Conservation (phyloP, 2,113 vertebrate genomes). For the Neoarius graeffei region DNA sequence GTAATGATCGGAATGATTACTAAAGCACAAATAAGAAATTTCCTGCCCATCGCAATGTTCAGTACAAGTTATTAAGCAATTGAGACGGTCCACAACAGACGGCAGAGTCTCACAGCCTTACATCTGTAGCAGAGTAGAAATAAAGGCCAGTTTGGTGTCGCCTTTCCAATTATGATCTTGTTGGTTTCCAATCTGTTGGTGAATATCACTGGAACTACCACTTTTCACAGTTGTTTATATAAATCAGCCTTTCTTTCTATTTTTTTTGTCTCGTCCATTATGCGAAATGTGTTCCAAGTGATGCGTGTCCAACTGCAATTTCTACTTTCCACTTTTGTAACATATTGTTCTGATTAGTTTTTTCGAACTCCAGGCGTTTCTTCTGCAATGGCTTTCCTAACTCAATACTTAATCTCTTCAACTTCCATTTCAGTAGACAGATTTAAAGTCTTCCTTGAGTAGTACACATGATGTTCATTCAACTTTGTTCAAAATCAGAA, state of each 20-base stretch:
- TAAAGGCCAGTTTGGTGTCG: background rate
- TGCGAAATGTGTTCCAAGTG: constrained; percentile 3
- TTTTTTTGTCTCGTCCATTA: background rate
- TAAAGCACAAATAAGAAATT: background rate
- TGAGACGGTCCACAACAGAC: background rate
- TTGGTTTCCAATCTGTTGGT: background rate
- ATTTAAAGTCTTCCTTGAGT: background rate
- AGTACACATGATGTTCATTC: background rate
- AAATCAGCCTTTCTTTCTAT: background rate
- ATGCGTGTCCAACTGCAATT: background rate
- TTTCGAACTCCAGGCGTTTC: background rate
- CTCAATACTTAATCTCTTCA: background rate
- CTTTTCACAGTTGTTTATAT: background rate
- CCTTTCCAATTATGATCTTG: background rate
- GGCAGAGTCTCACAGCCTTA: background rate
- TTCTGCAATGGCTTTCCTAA: background rate
- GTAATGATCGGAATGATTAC: background rate
- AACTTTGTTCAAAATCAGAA: background rate
- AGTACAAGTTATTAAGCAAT: background rate
- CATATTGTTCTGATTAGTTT: background rate
- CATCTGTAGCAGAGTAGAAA: background rate
- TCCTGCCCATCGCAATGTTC: background rate
- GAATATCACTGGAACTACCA: background rate
- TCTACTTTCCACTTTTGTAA: background rate
- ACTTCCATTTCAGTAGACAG: background rate